phyloP scores from a whole-genome alignment of 64 coral and sea anemone genomes.

The Catalaphyllia jardinei region DNA sequence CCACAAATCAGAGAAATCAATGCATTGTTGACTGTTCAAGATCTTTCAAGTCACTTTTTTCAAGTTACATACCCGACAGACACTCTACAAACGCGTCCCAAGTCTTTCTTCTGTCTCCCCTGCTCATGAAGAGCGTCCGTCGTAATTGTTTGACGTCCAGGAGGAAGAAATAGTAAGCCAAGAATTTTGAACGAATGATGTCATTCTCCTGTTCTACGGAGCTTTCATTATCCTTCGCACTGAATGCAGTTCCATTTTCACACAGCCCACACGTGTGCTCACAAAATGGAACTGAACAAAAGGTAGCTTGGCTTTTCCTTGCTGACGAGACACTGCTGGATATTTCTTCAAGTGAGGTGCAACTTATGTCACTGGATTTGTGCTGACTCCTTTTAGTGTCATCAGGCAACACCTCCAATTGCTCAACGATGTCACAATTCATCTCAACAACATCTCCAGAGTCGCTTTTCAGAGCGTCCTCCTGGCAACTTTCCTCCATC shows the following conservation, averaged over 20 bases:
- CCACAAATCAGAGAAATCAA: too few relatives aligned
- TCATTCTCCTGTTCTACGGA: neutral
- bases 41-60: neutral
- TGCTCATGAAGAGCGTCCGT: conserved; percentile 28
- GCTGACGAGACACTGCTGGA: neutral
- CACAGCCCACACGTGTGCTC: neutral
- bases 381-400: neutral
- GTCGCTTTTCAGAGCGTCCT: too few relatives aligned
- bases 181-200: conserved; percentile 7
- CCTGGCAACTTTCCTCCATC: neutral
- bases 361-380: neutral
- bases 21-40: too few relatives aligned
- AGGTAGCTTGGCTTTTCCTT: neutral
- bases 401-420: neutral
- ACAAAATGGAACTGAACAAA: neutral
- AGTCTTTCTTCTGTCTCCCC: conserved; percentile 34
- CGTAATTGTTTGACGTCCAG: conserved; percentile 39
- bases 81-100: conserved; percentile 23
- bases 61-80: conserved; percentile 26
- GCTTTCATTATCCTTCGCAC: neutral
- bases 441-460: too few relatives aligned
- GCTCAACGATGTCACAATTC: neutral
- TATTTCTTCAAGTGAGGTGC: neutral
- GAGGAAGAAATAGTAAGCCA: conserved; percentile 49
- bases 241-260: conserved; percentile 6